Conservation (phyloP, 1,140 invertebrate species). For the Scaptomyza montana region DNA sequence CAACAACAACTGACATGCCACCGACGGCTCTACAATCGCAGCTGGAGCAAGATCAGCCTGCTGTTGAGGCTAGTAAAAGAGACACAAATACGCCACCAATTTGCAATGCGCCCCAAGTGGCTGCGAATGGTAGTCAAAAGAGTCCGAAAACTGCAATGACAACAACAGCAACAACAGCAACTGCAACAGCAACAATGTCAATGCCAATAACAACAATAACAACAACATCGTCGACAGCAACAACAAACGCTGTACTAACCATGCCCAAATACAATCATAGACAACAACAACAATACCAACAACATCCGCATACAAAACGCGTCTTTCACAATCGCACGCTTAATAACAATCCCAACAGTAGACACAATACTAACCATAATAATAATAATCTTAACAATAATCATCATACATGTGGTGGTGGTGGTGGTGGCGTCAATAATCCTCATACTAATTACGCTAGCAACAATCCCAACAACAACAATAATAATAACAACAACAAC, state of each 20-base stretch:
- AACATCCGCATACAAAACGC: constrained; percentile 52
- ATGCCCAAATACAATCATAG: constrained; percentile 37
- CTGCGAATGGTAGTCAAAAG: constrained; percentile 67
- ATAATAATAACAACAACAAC: constrained; percentile 33
- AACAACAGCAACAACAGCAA: constrained; percentile 38
- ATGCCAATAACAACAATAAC: constrained; percentile 20
- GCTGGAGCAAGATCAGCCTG: constrained; percentile 11
- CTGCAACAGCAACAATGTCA: constrained; percentile 34
- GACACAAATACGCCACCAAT: constrained; percentile 65
- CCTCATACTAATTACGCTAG: constrained; percentile 49
- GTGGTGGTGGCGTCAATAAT: constrained; percentile 26
- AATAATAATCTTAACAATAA: constrained; percentile 30
- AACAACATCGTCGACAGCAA: not conserved
- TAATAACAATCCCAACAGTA: constrained; percentile 77
- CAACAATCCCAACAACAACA: constrained; percentile 41
- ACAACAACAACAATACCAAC: constrained; percentile 40
- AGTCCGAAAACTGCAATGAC: constrained; percentile 56
- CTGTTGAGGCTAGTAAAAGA: constrained; percentile 42
- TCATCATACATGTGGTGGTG: constrained; percentile 60
- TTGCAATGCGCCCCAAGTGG: constrained; percentile 62
- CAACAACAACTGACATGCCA: constrained; percentile 29
- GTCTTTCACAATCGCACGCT: constrained; percentile 72
- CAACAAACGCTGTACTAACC: constrained; percentile 25
- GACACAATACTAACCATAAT: constrained; percentile 73
- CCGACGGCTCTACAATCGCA: constrained; percentile 8